Evolutionary conservation across 2,113 vertebrate species (phyloP).

Genomic region (Eulacestoma nigropectus): DNA sequence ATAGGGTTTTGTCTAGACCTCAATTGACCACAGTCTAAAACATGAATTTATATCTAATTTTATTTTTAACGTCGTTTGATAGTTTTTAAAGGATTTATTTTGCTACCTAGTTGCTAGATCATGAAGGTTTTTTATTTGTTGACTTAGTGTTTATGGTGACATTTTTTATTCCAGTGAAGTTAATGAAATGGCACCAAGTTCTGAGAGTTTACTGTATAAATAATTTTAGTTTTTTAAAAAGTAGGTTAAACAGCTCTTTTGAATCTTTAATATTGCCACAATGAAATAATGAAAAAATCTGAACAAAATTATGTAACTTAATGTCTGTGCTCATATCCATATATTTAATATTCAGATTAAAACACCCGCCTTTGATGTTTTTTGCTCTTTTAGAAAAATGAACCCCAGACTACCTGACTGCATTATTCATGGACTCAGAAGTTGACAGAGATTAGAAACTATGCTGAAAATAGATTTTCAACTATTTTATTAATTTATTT

Average conservation of each 20-base stretch:
- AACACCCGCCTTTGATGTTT: not conserved
- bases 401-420: not conserved
- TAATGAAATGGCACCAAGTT: not conserved
- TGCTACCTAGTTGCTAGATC: slow-evolving; percentile 46
- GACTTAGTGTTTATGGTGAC: not conserved
- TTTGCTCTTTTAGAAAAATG: not conserved
- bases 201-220: not conserved
- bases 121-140: not conserved
- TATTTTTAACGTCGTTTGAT: slow-evolving; percentile 71
- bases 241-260: not conserved
- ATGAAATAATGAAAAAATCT: not conserved
- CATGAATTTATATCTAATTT: slow-evolving; percentile 82
- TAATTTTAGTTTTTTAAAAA: not conserved
- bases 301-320: not conserved
- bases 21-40: slow-evolving; percentile 86
- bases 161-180: not conserved
- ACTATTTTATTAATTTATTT: not conserved
- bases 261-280: not conserved
- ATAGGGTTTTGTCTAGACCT: slow-evolving; percentile 85
- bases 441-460: not conserved
- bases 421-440: not conserved
- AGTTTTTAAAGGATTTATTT: slow-evolving; percentile 68
- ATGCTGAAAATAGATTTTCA: not conserved
- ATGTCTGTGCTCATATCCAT: not conserved
- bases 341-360: not conserved